Conservation (phyloP, 2,888 invertebrate species). For the Pogonocherus hispidulus region DNA sequence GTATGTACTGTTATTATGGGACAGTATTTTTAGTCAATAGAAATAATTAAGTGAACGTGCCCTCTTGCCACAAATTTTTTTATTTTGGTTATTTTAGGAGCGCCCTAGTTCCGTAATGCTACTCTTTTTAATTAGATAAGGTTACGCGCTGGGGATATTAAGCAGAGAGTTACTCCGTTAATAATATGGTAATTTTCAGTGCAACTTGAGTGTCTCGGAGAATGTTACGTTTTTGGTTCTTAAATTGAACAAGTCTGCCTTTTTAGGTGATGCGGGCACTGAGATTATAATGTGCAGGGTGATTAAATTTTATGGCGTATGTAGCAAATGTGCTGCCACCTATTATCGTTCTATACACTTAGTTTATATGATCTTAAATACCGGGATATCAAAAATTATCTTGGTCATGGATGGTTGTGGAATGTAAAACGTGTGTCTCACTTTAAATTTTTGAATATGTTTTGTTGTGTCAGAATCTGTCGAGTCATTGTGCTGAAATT, state of each 20-base stretch:
- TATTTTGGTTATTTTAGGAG: slow-evolving; percentile 7
- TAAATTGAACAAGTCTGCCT: neutral
- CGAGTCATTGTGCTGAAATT: no score
- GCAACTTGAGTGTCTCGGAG: neutral
- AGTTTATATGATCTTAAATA: no score
- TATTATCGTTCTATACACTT: no score
- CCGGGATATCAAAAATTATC: no score
- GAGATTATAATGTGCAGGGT: neutral
- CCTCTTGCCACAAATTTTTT: neutral
- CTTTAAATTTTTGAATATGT: no score
- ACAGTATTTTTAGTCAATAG: slow-evolving; percentile 13
- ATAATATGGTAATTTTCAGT: slow-evolving; percentile 22
- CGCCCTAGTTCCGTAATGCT: neutral
- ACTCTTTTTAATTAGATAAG: slow-evolving; percentile 13
- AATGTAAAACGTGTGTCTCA: no score
- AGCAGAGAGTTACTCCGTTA: slow-evolving; percentile 13
- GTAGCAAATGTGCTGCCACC: no score
- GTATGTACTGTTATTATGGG: no score
- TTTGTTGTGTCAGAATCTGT: no score
- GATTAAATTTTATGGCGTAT: no score
- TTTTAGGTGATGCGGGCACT: neutral
- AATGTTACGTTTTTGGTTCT: neutral
- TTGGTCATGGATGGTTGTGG: no score
- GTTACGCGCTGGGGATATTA: slow-evolving; percentile 14
- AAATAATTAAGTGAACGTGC: slow-evolving; percentile 12